Evolutionary conservation across 1,140 invertebrate genomes (phyloP).

Genomic region (Cotesia glomerata): DNA sequence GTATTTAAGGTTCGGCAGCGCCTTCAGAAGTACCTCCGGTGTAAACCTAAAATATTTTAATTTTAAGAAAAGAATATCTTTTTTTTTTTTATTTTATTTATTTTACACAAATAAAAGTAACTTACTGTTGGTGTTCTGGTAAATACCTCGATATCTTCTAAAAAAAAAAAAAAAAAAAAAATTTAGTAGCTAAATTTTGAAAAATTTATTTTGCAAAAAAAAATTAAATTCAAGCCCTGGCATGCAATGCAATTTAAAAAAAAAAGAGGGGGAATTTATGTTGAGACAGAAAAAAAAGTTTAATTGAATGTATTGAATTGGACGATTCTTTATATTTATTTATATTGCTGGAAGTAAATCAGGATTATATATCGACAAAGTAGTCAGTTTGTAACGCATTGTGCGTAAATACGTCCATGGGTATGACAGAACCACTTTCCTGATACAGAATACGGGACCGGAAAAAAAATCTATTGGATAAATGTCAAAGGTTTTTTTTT

Average conservation of each 20-base stretch:
- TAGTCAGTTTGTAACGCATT: background rate
- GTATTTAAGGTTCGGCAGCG: conserved; percentile 66
- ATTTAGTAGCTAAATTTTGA: background rate
- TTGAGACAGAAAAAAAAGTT: conserved; percentile 29
- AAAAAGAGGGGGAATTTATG: background rate
- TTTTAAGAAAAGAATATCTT: conserved; percentile 20
- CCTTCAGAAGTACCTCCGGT: conserved; percentile 57
- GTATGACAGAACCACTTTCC: conserved; percentile 14
- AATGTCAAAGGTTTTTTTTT: too few relatives aligned
- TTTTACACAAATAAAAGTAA: background rate
- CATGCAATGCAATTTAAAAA: too few relatives aligned
- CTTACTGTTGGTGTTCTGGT: background rate
- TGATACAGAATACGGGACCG: background rate
- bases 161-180: conserved; percentile 7
- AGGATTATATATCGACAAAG: conserved; percentile 44
- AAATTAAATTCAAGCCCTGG: too few relatives aligned
- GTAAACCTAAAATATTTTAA: conserved; percentile 60
- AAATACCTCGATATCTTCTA: background rate
- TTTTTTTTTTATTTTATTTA: background rate
- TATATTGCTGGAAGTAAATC: conserved; percentile 50
- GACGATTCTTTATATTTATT: conserved; percentile 48
- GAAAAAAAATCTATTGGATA: background rate
- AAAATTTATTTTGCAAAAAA: too few relatives aligned
- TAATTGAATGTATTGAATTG: conserved; percentile 51
- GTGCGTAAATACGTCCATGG: background rate